Conservation (phyloP, 2,113 vertebrate species). For the Sminthopsis crassicaudata region DNA sequence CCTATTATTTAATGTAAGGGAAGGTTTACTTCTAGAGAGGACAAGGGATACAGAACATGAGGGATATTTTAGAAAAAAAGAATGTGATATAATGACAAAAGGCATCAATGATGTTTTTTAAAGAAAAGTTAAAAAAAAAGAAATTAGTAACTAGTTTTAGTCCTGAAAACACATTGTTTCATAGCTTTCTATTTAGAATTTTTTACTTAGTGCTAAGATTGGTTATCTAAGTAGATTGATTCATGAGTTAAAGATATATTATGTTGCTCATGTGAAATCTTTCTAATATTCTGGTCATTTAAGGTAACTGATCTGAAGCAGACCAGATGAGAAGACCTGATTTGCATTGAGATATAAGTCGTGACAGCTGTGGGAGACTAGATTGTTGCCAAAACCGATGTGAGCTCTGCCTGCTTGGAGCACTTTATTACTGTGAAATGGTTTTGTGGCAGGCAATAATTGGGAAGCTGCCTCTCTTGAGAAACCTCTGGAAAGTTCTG, state of each 20-base stretch:
- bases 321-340: constrained; percentile 65
- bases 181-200: constrained; percentile 53
- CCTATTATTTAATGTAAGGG: background rate
- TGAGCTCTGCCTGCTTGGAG: constrained; percentile 51
- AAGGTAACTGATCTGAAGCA: constrained; percentile 52
- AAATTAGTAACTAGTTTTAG: background rate
- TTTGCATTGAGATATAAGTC: constrained; percentile 65
- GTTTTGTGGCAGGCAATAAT: constrained; percentile 22
- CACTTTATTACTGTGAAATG: constrained; percentile 57
- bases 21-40: background rate
- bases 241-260: constrained; percentile 69
- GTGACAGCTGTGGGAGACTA: constrained; percentile 73
- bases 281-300: constrained; percentile 67
- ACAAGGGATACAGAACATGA: background rate
- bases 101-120: background rate
- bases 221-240: constrained; percentile 74
- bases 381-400: constrained; percentile 63
- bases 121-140: background rate
- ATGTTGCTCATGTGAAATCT: constrained; percentile 70
- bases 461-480: background rate
- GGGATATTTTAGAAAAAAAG: background rate
- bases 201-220: constrained; percentile 71
- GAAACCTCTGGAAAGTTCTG: background rate
- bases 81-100: background rate
- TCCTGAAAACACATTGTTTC: background rate